Evolutionary conservation across 2,888 invertebrate genomes (phyloP).

Genomic region (Apoderus coryli): DNA sequence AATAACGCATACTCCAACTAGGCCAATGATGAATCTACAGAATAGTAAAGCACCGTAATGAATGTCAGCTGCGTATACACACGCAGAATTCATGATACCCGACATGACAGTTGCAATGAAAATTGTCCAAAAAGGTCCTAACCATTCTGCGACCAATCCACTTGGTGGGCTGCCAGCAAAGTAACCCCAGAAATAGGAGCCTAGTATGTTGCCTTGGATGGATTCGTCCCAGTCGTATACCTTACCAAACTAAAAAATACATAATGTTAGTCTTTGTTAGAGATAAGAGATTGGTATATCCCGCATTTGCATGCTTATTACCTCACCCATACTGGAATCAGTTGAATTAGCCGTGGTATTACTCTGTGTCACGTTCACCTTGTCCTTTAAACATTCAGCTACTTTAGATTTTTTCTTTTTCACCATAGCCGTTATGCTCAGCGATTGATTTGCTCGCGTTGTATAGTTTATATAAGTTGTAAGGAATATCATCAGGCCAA

Average conservation of each 20-base stretch:
- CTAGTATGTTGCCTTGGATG: constrained; percentile 46
- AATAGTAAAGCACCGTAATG: not conserved
- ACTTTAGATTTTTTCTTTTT: too few relatives aligned
- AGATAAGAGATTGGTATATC: too few relatives aligned
- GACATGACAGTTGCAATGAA: not conserved
- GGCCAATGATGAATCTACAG: not conserved
- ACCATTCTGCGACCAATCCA: constrained; percentile 44
- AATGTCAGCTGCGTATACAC: constrained; percentile 2
- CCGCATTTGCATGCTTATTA: too few relatives aligned
- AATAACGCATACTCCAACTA: not conserved
- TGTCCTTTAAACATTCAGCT: too few relatives aligned
- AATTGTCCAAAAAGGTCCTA: not conserved
- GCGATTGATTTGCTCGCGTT: not conserved
- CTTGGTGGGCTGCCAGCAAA: constrained; percentile 46
- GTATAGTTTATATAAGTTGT: constrained; percentile 2
- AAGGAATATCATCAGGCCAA: not conserved
- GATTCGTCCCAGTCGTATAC: constrained; percentile 42
- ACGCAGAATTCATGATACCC: not conserved
- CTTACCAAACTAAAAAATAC: constrained; percentile 32
- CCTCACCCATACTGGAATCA: too few relatives aligned
- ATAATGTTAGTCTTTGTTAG: too few relatives aligned
- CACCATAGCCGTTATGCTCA: constrained; percentile 1
- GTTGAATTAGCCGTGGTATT: too few relatives aligned
- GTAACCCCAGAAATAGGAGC: constrained; percentile 54
- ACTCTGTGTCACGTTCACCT: too few relatives aligned